A percentile compares a stretch with the other conserved stretches of the same genome.
Evolutionary conservation across 2,113 vertebrate species (phyloP).

Genomic region (Trochalopteron elliotii): DNA sequence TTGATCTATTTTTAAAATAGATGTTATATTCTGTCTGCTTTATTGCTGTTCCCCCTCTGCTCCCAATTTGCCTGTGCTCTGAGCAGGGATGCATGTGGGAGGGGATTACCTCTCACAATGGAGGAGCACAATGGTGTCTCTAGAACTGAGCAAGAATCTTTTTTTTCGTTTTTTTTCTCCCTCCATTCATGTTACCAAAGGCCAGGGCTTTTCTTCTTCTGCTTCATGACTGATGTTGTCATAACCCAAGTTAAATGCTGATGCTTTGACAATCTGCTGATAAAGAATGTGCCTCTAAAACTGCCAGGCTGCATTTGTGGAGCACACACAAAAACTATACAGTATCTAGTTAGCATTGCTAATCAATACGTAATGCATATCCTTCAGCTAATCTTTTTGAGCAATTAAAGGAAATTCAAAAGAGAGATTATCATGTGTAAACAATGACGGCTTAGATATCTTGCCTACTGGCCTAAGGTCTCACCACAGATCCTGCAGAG

Average conservation of each 20-base stretch:
- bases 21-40: background rate
- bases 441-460: slow-evolving; percentile 72
- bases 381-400: slow-evolving; percentile 71
- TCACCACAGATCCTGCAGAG: slow-evolving; percentile 67
- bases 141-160: background rate
- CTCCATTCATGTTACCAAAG: background rate
- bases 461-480: slow-evolving; percentile 72
- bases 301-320: background rate
- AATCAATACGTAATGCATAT: slow-evolving; percentile 43
- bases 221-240: background rate
- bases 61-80: background rate
- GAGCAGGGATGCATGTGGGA: background rate
- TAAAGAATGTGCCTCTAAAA: background rate
- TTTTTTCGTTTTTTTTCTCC: background rate
- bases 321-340: background rate
- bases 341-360: slow-evolving; percentile 45
- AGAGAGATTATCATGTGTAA: slow-evolving; percentile 78
- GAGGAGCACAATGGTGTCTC: background rate
- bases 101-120: slow-evolving; percentile 26
- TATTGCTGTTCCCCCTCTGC: background rate
- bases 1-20: slow-evolving; percentile 40
- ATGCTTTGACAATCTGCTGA: background rate
- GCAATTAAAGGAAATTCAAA: slow-evolving; percentile 76
- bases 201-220: background rate
- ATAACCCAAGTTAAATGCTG: slow-evolving; percentile 26